These are phyloP conservation scores for Poeciliopsis turneri DNA, from an alignment of 2,797 vertebrate species.

Conservation along the genomic window DNA sequence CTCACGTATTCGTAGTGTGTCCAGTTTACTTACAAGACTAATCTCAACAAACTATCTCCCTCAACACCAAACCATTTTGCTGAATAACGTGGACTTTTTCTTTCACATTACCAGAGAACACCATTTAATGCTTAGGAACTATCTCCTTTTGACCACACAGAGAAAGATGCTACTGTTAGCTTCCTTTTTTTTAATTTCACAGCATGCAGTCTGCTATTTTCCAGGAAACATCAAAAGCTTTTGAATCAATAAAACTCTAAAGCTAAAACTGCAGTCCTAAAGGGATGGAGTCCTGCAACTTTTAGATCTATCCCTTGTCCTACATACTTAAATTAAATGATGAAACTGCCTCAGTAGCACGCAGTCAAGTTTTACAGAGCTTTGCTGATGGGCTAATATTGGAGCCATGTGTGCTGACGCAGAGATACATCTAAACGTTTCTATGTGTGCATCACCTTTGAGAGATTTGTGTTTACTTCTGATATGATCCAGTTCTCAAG, in stretches of 20 bases:
- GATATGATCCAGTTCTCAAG: too few relatives aligned
- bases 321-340: too few relatives aligned
- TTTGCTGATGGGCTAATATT: too few relatives aligned
- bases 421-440: too few relatives aligned
- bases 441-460: slow-evolving; percentile 36
- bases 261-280: too few relatives aligned
- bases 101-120: slow-evolving; percentile 39
- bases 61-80: slow-evolving; percentile 55
- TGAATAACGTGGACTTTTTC: slow-evolving; percentile 56
- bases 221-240: background rate
- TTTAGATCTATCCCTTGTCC: too few relatives aligned
- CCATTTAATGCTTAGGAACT: slow-evolving; percentile 14
- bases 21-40: slow-evolving; percentile 78
- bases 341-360: too few relatives aligned
- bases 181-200: background rate
- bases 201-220: background rate
- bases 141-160: slow-evolving; percentile 35
- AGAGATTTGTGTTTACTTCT: slow-evolving; percentile 5
- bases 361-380: too few relatives aligned
- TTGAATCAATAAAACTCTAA: slow-evolving; percentile 4
- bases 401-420: too few relatives aligned
- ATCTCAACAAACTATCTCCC: slow-evolving; percentile 79
- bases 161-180: background rate
- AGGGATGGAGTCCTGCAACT: too few relatives aligned
- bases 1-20: slow-evolving; percentile 76